These are phyloP conservation scores for Gymnodraco acuticeps DNA, from an alignment of 2,797 vertebrate genomes.

Conservation along the genomic window DNA sequence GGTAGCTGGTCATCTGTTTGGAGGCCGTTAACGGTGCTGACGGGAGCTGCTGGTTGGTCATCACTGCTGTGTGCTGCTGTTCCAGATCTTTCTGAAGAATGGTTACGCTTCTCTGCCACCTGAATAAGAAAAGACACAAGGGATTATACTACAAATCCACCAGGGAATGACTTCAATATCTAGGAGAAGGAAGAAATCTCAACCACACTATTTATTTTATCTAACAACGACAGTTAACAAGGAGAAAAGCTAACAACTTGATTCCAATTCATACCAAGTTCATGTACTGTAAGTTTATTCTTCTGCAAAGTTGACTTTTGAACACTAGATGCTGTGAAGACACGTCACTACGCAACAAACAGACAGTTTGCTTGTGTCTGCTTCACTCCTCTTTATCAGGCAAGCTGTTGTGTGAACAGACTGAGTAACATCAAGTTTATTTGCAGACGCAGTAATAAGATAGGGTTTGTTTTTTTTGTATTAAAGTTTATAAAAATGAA, in stretches of 20 bases:
- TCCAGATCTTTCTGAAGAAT: constrained; percentile 40
- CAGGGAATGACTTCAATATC: background rate
- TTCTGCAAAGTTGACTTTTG: background rate
- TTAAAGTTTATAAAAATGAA: constrained; percentile 3
- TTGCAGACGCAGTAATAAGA: background rate
- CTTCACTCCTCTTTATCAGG: background rate
- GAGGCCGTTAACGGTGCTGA: constrained; percentile 32
- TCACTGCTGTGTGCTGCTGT: constrained; percentile 26
- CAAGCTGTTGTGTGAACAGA: background rate
- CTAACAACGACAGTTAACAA: background rate
- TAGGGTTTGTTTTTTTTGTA: background rate
- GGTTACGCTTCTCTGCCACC: constrained; percentile 58
- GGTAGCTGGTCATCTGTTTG: constrained; percentile 9
- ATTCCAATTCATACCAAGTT: background rate
- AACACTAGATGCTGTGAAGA: background rate
- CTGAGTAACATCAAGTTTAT: background rate
- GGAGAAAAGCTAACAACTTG: background rate
- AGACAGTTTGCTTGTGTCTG: background rate
- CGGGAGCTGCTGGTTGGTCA: constrained; percentile 37
- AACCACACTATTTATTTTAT: background rate
- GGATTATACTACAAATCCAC: background rate
- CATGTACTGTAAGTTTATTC: background rate
- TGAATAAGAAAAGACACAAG: constrained; percentile 38
- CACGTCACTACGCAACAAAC: background rate
- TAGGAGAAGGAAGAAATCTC: background rate